Percentiles rank a stretch among this genome's conserved stretches.
Conservation (phyloP, 2,888 invertebrate species). For the Athalia cordata region DNA sequence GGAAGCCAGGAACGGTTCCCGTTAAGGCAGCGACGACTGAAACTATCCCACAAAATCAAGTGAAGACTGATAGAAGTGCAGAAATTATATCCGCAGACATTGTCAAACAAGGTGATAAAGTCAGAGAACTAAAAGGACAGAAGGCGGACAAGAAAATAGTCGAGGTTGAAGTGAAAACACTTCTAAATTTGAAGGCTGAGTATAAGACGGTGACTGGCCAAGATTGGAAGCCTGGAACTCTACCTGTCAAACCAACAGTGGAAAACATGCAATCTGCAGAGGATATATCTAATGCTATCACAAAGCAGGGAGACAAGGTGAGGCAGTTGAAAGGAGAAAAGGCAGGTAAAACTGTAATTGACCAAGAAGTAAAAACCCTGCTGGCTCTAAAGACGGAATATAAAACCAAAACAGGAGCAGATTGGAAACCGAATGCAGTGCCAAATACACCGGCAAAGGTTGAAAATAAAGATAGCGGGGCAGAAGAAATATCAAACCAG, state of each 20-base stretch:
- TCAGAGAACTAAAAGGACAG: constrained; percentile 60
- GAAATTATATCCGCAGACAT: constrained; percentile 55
- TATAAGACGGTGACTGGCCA: constrained; percentile 73
- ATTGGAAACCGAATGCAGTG: constrained; percentile 65
- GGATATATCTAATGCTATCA: constrained; percentile 54
- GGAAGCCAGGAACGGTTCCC: too few species aligned
- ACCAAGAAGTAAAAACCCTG: constrained; percentile 78
- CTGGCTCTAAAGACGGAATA: constrained; percentile 79
- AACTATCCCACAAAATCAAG: constrained; percentile 2
- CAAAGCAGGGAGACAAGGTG: constrained; percentile 63
- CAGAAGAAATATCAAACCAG: constrained; percentile 67
- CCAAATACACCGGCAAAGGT: constrained; percentile 44
- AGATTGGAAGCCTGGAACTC: constrained; percentile 57
- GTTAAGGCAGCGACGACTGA: too few species aligned
- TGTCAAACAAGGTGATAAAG: constrained; percentile 64
- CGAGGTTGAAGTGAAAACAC: constrained; percentile 76
- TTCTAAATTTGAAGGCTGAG: constrained; percentile 76
- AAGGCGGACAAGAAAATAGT: constrained; percentile 73
- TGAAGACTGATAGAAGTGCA: constrained; percentile 24
- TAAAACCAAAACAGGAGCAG: constrained; percentile 77
- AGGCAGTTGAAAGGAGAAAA: constrained; percentile 59
- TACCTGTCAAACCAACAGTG: background rate
- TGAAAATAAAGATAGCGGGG: background rate
- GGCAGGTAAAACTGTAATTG: constrained; percentile 70
- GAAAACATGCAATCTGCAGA: constrained; percentile 35